These are phyloP conservation scores for Parelbella ahira DNA, from an alignment of 2,888 invertebrate genomes.

Conservation along the genomic window DNA sequence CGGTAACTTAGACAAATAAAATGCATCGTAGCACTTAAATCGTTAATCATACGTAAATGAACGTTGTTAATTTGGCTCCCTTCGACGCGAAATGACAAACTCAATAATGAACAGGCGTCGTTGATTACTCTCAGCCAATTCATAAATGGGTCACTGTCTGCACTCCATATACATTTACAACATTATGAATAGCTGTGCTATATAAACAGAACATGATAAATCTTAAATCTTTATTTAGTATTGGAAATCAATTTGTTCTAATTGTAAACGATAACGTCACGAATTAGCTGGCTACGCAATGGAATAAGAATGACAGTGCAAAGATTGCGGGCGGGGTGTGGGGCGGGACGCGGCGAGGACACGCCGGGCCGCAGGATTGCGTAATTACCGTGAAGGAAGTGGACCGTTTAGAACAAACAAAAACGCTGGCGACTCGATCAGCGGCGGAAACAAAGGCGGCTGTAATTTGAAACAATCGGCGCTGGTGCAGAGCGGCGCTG, in stretches of 20 bases:
- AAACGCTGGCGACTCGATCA: conserved; percentile 74
- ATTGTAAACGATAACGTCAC: too few relatives aligned
- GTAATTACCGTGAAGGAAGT: conserved; percentile 78
- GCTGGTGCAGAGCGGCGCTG: conserved; percentile 66
- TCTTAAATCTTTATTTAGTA: too few relatives aligned
- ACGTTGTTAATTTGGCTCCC: too few relatives aligned
- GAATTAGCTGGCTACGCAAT: too few relatives aligned
- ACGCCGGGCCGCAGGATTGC: conserved; percentile 65
- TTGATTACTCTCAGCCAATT: conserved; percentile 16
- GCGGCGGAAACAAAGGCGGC: conserved; percentile 76
- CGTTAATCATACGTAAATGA: too few relatives aligned
- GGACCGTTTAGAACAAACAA: conserved; percentile 73
- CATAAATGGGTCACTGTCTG: conserved; percentile 18
- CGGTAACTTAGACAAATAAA: too few relatives aligned
- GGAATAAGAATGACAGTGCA: conserved; percentile 18
- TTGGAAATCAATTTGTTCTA: too few relatives aligned
- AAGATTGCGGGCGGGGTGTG: conserved; percentile 25
- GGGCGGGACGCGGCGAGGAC: conserved; percentile 36
- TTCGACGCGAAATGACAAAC: conserved; percentile 13
- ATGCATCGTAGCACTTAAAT: too few relatives aligned
- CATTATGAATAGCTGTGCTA: too few relatives aligned
- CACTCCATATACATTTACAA: too few relatives aligned
- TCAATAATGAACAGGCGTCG: conserved; percentile 13
- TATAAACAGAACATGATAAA: too few relatives aligned
- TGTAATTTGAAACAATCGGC: conserved; percentile 80